Conservation (phyloP, 2,113 vertebrate genomes). For the Paraplagusia blochii region DNA sequence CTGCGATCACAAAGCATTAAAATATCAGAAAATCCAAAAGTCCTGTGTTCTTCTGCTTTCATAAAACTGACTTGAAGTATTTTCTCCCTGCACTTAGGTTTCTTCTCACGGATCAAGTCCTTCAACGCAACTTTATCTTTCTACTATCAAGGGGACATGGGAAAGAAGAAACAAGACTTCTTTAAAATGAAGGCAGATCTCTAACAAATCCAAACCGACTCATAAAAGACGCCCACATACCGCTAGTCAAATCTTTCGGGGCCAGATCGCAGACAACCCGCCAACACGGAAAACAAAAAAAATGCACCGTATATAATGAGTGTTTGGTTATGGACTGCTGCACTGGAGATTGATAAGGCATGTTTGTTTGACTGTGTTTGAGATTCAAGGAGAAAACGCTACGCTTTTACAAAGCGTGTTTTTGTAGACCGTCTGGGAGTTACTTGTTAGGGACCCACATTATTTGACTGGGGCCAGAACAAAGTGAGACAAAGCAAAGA, state of each 20-base stretch:
- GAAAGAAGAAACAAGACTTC: conserved; percentile 28
- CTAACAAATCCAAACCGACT: conserved; percentile 49
- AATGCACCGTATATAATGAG: conserved; percentile 60
- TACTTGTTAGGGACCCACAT: conserved; percentile 55
- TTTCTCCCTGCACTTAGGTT: conserved; percentile 4
- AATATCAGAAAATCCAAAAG: too few relatives aligned
- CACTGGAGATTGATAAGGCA: conserved; percentile 59
- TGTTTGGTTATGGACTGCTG: conserved; percentile 59
- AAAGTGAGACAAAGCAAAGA: conserved; percentile 70
- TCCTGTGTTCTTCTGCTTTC: conserved; percentile 31
- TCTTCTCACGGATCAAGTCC: conserved; percentile 20
- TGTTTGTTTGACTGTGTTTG: conserved; percentile 48
- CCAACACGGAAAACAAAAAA: conserved; percentile 58
- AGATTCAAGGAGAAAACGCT: conserved; percentile 52
- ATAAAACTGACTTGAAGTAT: conserved; percentile 4
- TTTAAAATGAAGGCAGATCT: conserved; percentile 42
- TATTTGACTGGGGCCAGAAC: conserved; percentile 56
- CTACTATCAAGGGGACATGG: conserved; percentile 11
- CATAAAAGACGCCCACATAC: conserved; percentile 52
- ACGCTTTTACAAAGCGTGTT: conserved; percentile 54
- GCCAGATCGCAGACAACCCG: conserved; percentile 57
- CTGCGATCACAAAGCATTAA: conserved; percentile 38
- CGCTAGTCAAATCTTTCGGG: conserved; percentile 51
- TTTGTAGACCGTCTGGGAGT: conserved; percentile 61
- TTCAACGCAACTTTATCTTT: conserved; percentile 7